These are phyloP conservation scores for Calyptommatus sinebrachiatus DNA, from an alignment of 2,113 vertebrate genomes.

Conservation along the genomic window DNA sequence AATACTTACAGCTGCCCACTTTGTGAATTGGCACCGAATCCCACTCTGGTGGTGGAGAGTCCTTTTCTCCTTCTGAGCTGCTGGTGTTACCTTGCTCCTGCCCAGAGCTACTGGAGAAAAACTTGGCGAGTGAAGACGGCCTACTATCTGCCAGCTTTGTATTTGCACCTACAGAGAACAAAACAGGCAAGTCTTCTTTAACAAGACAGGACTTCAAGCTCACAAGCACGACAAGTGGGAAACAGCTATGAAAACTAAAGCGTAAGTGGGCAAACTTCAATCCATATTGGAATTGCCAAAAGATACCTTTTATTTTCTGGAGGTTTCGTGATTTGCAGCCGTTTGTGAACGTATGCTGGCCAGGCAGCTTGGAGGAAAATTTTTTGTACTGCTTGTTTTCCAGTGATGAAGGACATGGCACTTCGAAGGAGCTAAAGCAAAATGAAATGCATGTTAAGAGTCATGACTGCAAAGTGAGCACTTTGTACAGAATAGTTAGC, in stretches of 20 bases:
- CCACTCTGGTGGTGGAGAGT: slow-evolving; percentile 93
- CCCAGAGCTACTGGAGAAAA: slow-evolving; percentile 76
- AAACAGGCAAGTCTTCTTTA: background rate
- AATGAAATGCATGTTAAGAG: slow-evolving; percentile 17
- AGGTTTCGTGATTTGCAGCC: slow-evolving; percentile 76
- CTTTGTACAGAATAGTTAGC: background rate
- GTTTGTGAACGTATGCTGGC: slow-evolving; percentile 64
- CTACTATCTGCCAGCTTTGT: slow-evolving; percentile 82
- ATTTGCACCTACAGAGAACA: slow-evolving; percentile 66
- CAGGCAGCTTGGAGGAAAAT: slow-evolving; percentile 81
- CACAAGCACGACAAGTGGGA: background rate
- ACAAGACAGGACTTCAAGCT: slow-evolving; percentile 20
- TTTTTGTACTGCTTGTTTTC: slow-evolving; percentile 91
- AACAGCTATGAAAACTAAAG: background rate
- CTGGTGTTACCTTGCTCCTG: slow-evolving; percentile 90
- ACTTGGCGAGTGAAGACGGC: slow-evolving; percentile 80
- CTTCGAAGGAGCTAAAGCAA: slow-evolving; percentile 84
- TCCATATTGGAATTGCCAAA: background rate
- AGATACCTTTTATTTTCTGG: slow-evolving; percentile 80
- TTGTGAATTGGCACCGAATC: slow-evolving; percentile 85
- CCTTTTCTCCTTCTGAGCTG: slow-evolving; percentile 96
- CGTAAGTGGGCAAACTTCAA: background rate
- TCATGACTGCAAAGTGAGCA: slow-evolving; percentile 11
- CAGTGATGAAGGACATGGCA: slow-evolving; percentile 82
- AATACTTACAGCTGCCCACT: slow-evolving; percentile 83